Conservation (phyloP, 2,113 vertebrate genomes). For the Scomber scombrus region DNA sequence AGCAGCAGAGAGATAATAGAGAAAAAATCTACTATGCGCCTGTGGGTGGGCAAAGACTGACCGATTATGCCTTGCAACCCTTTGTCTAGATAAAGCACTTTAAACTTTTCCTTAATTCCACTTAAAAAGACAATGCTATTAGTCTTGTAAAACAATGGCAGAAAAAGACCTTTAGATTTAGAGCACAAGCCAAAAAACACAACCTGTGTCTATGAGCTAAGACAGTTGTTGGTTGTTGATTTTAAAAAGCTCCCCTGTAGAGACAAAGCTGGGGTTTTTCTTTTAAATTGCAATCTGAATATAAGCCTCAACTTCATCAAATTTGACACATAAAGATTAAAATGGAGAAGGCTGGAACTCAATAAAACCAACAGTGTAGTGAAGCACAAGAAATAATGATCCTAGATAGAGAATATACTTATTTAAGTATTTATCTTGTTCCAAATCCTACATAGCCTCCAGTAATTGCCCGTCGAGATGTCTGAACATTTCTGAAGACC, state of each 20-base stretch:
- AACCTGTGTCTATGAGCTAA: constrained; percentile 11
- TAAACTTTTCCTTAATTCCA: constrained; percentile 31
- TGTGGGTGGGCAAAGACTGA: constrained; percentile 52
- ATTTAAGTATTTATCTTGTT: constrained; percentile 30
- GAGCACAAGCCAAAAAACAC: background rate
- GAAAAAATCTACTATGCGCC: constrained; percentile 33
- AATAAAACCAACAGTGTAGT: background rate
- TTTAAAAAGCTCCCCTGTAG: background rate
- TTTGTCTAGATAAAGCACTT: constrained; percentile 32
- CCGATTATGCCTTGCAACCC: constrained; percentile 25
- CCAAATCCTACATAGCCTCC: background rate
- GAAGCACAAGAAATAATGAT: constrained; percentile 18
- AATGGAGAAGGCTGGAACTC: background rate
- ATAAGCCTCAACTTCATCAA: background rate
- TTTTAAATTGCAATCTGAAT: background rate
- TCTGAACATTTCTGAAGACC: constrained; percentile 28
- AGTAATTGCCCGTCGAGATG: constrained; percentile 15
- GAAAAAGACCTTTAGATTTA: constrained; percentile 37
- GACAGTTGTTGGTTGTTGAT: background rate
- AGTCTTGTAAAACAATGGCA: constrained; percentile 40
- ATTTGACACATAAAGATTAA: background rate
- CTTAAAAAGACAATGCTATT: constrained; percentile 40
- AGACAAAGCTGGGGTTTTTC: background rate
- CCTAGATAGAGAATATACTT: background rate
- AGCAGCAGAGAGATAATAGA: constrained; percentile 49